These are phyloP conservation scores for Cheirogaleus major DNA, from an alignment of 2,797 vertebrate species.

Conservation along the genomic window DNA sequence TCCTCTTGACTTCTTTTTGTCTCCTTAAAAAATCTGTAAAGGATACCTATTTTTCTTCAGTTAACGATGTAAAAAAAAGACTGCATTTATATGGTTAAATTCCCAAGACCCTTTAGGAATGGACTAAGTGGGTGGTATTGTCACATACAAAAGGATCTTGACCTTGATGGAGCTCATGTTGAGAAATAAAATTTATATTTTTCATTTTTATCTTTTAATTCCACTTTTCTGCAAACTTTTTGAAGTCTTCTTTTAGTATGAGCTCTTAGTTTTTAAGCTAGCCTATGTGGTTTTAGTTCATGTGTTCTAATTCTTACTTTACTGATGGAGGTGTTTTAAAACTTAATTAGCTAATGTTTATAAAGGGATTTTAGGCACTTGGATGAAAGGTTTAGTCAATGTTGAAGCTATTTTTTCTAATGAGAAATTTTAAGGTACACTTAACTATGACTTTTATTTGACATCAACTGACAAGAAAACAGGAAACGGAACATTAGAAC, in stretches of 20 bases:
- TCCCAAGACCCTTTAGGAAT: not conserved
- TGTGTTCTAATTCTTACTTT: constrained; percentile 32
- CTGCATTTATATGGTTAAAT: not conserved
- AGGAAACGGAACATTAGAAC: not conserved
- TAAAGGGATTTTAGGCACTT: constrained; percentile 43
- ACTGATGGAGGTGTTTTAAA: not conserved
- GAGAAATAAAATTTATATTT: not conserved
- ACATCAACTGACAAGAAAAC: constrained; percentile 46
- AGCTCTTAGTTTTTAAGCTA: not conserved
- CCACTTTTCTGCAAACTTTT: not conserved
- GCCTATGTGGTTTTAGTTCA: not conserved
- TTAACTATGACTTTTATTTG: constrained; percentile 58
- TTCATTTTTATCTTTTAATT: not conserved
- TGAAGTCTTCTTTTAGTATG: not conserved
- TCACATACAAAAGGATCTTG: not conserved
- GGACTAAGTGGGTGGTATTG: not conserved
- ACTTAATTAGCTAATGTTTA: constrained; percentile 13
- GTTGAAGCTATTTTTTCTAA: constrained; percentile 36
- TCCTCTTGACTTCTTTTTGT: not conserved
- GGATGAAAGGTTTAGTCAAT: constrained; percentile 17
- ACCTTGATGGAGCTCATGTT: not conserved
- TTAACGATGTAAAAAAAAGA: not conserved
- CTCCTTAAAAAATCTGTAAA: not conserved
- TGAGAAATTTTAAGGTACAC: constrained; percentile 55
- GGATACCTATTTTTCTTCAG: not conserved